Base-by-base conservation (phyloP, 2,797 vertebrate genomes). In the Melanitta fusca region DNA sequence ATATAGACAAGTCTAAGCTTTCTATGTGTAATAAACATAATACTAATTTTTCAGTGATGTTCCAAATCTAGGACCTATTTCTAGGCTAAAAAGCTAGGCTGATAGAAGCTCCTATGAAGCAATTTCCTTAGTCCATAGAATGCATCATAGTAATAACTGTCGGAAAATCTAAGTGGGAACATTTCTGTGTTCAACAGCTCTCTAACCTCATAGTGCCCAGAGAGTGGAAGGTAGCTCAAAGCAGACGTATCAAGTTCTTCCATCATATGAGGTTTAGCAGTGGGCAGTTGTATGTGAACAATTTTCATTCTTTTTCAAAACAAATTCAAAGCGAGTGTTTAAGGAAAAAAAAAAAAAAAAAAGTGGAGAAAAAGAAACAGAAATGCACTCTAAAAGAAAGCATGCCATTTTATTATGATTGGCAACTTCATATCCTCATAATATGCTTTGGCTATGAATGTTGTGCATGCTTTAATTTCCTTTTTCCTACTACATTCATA, bases 311-410 rank as follows among this genome's bases (percentile, higher is more conserved):
- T 54, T 87, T 43, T 49, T 69, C 16, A n/a, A 13, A 66, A 28
- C 21, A 54, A 82, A 61, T 51, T 54, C 47, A 71, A 21, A 60
- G 22, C 12, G 77, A 56, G 10, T 62, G 36, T 57, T 62, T 6
- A 15, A 45, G 71, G 74, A 60, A 51, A 57, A 58, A 11, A 62
- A 13, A 27, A 13, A 27, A 21, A 30, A 4, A n/a, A 1, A 4
- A 25, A 1, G 1, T 8, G 7, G 1, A 1, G 4, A 27, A 7
- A 4, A 4, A 4, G 12, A 30, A 36, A 34, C 6, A 83, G 45
- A 87, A 60, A 11, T 34, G 2, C 6, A 39, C 25, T 71, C 3
- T 8, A 4, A 57, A 74, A 32, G 2, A 28, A 58, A 81, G 24
- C 7, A 0, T 66, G 20, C 43, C 0, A 41, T 45, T 78, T 85